Evolutionary conservation across 1,140 invertebrate genomes (phyloP).

Genomic region (Leptoteleia sp.): DNA sequence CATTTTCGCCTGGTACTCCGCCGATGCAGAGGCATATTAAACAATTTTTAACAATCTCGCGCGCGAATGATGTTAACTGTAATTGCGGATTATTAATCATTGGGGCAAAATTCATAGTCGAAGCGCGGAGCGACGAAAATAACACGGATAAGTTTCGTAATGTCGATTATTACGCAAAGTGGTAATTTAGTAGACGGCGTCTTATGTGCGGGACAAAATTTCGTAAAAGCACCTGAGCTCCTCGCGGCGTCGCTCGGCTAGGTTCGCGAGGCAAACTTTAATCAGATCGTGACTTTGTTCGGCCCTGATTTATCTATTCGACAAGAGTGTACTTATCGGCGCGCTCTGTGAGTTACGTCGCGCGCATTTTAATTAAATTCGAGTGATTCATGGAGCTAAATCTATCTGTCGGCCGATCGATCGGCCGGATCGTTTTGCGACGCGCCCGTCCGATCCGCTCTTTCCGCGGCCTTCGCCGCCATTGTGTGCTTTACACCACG

Average conservation of each 20-base stretch:
- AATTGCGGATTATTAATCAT: too few species aligned
- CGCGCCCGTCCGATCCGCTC: constrained; percentile 16
- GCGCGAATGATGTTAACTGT: too few species aligned
- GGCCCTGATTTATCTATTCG: constrained; percentile 62
- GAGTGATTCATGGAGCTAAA: constrained; percentile 56
- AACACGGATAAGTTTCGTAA: constrained; percentile 43
- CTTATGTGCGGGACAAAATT: constrained; percentile 54
- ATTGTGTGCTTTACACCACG: constrained; percentile 50
- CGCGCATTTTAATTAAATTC: constrained; percentile 63
- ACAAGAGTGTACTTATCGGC: constrained; percentile 55
- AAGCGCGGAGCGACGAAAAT: constrained; percentile 26
- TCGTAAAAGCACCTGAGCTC: constrained; percentile 36
- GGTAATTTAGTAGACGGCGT: constrained; percentile 44
- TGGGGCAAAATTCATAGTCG: too few species aligned
- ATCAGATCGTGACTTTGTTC: constrained; percentile 59
- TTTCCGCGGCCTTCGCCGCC: constrained; percentile 47
- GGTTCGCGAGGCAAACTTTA: constrained; percentile 54
- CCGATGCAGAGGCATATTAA: too few species aligned
- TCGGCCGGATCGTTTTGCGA: constrained; percentile 14
- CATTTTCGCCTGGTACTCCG: too few species aligned
- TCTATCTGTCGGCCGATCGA: constrained; percentile 32
- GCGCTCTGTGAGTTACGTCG: constrained; percentile 41
- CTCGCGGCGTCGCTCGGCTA: too few species aligned
- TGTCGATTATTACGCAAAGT: constrained; percentile 54
- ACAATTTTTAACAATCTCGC: too few species aligned